A percentile compares a stretch with the other conserved stretches of the same genome.
phyloP scores from a whole-genome alignment of 2,113 vertebrate species.

The Solenodon paradoxus region DNA sequence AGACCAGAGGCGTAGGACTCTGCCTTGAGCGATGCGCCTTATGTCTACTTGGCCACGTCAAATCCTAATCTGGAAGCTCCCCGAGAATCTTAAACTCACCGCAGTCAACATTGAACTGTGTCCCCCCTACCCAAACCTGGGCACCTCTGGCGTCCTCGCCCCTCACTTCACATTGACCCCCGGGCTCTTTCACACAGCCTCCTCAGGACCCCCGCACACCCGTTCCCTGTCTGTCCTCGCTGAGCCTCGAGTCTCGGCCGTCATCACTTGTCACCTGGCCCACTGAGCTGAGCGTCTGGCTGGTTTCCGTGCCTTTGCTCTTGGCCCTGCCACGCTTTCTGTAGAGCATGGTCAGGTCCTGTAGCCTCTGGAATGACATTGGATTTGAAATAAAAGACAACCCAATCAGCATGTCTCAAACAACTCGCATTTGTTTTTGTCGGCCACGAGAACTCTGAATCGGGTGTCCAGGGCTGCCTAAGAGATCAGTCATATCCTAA shows the following conservation, averaged over 20 bases:
- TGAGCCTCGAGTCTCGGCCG: background rate
- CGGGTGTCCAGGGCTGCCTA: background rate
- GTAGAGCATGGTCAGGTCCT: background rate
- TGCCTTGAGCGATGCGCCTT: background rate
- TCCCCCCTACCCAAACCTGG: background rate
- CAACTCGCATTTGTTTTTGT: background rate
- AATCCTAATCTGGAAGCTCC: background rate
- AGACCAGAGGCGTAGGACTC: background rate
- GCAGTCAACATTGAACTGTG: background rate
- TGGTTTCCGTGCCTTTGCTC: background rate
- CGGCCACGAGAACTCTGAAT: background rate
- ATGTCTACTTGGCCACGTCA: background rate
- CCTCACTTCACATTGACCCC: background rate
- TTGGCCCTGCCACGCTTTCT: background rate
- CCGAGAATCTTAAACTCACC: background rate
- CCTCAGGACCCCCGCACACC: background rate
- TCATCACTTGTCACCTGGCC: background rate
- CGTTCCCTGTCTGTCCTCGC: background rate
- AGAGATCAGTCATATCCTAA: background rate
- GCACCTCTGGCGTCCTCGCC: background rate
- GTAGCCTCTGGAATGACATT: background rate
- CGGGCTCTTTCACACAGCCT: background rate
- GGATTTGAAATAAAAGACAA: background rate
- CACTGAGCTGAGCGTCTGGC: background rate
- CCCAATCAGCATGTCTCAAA: background rate